Base-by-base conservation (phyloP, 2,797 vertebrate genomes). In the Platalea minor region DNA sequence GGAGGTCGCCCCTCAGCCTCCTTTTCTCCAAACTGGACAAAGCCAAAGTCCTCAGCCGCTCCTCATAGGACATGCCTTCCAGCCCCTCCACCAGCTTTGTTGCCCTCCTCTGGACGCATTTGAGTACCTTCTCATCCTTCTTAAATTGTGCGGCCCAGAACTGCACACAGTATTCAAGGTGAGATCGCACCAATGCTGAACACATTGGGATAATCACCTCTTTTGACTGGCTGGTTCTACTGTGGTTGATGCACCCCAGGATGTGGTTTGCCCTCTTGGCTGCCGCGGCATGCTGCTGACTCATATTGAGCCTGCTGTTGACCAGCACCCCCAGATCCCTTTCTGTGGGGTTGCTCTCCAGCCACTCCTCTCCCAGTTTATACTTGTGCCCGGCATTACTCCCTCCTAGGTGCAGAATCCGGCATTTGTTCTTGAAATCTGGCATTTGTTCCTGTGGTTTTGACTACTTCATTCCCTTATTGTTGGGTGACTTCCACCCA, bases 401-500 rank as follows among this genome's bases (percentile, higher is more conserved):
- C 45, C 17, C 4, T 16, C 35, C 45, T 3, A 33, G 35, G 57
- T 33, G 46, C 10, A 61, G 35, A 39, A 33, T 50, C 17, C 3
- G 4, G 16, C n/a, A 46, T 37, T 37, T 37, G 10, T 26, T 61
- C 45, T 31, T 39, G 35, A 63, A 76, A 50, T 25, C 45, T 25
- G 17, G 21, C 28, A 43, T 33, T n/a, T 50, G 16, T 20, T 64
- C 60, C 35, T 53, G 31, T 10, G 31, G 29, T 64, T 48, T 29
- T 41, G 45, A 51, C 39, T n/a, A 10, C 83, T 94, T 96, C 91
- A 86, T 92, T 95, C 76, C 53, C 56, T 94, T 97, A 87, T 91
- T 91, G 89, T 2, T 37, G 74, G 63, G 64, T 89, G 90, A 79
- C 86, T 93, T 94, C 85, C 80, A 95, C 60, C 61, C 87, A 91